Evolutionary conservation across 2,113 vertebrate species (phyloP), one percentile per base, ranked within the genome.

Genomic region (Grammomys surdaster): DNA sequence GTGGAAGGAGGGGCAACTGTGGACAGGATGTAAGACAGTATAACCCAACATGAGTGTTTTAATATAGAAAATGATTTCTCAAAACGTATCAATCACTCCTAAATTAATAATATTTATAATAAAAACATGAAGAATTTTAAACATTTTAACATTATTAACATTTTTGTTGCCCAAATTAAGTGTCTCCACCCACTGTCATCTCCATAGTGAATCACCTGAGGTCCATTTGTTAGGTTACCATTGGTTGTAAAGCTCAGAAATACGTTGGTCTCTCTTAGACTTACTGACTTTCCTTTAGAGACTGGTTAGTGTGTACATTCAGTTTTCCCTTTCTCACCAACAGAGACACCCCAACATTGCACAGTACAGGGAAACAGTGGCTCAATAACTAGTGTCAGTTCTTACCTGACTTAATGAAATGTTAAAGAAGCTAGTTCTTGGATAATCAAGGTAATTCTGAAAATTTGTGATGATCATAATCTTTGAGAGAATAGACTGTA

Each of bases 211-310:
- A n/a, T 54, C 40, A 10, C 9, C 33, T 54, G 16, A 20, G 1
- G 0, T 26, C 11, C 8, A n/a, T 7, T 33, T 33, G 11, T 8
- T 82, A 31, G 1, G 12, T 6, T 5, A 16, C 4, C 17, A 0
- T 56, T 12, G 3, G 9, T 11, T 48, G 4, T 10, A 26, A 60
- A 89, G 7, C 36, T 88, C 70, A 85, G 72, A 31, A 19, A 31
- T n/a, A 24, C 48, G 65, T 16, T 46, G 13, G 10, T 70, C 80
- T 86, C 19, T 48, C 7, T 33, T 16, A 81, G 40, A 86, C 7
- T 56, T 40, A 36, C 7, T n/a, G 2, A 7, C 46, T 92, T 14
- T 87, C 24, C 5, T 78, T 51, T 28, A 48, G 46, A 85, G 58
- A 85, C 10, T 46, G 6, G n/a, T 43, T 10, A 26, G 7, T 33